Evolutionary conservation across 2,888 invertebrate genomes (phyloP), one percentile per base, ranked within the genome.

Genomic region (Acleris cristana): DNA sequence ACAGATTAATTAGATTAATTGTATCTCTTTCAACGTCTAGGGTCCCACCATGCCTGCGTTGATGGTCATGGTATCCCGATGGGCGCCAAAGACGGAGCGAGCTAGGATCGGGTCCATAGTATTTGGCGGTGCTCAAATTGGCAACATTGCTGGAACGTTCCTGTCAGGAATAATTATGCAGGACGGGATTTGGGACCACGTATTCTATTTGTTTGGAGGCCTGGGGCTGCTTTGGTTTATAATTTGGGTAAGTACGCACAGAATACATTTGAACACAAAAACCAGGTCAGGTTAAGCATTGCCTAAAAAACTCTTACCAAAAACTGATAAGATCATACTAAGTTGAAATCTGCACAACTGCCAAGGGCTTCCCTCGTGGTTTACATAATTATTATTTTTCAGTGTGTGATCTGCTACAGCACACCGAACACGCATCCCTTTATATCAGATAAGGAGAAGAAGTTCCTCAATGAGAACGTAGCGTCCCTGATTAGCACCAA

Each of bases 31-130:
- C 54, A 69, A 71, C 62, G 65, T 74, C 14, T 70, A 95, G 94
- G 94, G 94, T 59, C 94, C 94, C 2, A 94, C 94, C 4, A 94
- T 93, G 89, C 95, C 94, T 21, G 95, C 94, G 0, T 89, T 96
- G 73, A 94, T 94, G 86, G 88, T 93, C 0, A 89, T 95, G 79
- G 79, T 95, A 51, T 94, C 95, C 0, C 90, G 94, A 71, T 95
- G 95, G 95, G 93, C 93, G 0, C 94, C 95, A 0, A 93, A 93
- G 70, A 75, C 80, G 0, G 95, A 95, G 74, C 84, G 95, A 65
- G 94, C 93, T 0, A 83, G 93, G 49, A 84, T 95, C 19, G 94
- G 94, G 2, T 91, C 95, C 0, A 90, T 95, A 4, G 93, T 94
- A 0, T 95, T 94, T 72, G 94, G 94, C 51, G 94, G 94, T 4